Evolutionary conservation across 2,888 invertebrate genomes (phyloP).

Genomic region (Coenonympha arcania): DNA sequence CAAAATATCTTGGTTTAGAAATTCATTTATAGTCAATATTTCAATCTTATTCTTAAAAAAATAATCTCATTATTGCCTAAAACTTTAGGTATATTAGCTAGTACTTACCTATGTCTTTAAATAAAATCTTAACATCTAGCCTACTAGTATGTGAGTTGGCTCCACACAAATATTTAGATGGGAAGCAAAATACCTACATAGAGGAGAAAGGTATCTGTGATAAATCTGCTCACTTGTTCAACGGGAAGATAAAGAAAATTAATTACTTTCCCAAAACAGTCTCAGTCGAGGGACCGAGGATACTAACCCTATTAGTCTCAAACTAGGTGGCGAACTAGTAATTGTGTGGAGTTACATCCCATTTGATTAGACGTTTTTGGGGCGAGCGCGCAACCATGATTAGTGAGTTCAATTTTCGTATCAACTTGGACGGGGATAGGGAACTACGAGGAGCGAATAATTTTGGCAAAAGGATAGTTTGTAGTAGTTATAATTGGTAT

Average conservation of each 20-base stretch:
- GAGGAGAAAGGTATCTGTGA: too few relatives aligned
- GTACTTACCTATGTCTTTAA: too few relatives aligned
- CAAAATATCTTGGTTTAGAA: too few relatives aligned
- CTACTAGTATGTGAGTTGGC: too few relatives aligned
- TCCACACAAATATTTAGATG: too few relatives aligned
- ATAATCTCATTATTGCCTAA: too few relatives aligned
- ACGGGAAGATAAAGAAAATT: background rate
- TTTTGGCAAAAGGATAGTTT: background rate
- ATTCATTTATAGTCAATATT: too few relatives aligned
- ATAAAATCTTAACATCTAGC: too few relatives aligned
- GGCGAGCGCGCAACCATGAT: conserved; percentile 16
- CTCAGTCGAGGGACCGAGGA: background rate
- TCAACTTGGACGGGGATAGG: background rate
- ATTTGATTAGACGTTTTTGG: conserved; percentile 25
- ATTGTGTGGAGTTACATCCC: conserved; percentile 21
- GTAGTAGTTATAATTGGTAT: background rate
- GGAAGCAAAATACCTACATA: too few relatives aligned
- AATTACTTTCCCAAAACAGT: background rate
- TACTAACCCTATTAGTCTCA: conserved; percentile 20
- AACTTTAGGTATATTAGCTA: too few relatives aligned
- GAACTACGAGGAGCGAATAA: background rate
- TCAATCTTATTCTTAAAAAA: too few relatives aligned
- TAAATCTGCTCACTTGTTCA: background rate
- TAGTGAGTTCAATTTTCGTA: background rate
- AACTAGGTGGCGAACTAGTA: conserved; percentile 21